These are phyloP conservation scores for Todiramphus chloris DNA, from an alignment of 2,113 vertebrate genomes.

Conservation along the genomic window DNA sequence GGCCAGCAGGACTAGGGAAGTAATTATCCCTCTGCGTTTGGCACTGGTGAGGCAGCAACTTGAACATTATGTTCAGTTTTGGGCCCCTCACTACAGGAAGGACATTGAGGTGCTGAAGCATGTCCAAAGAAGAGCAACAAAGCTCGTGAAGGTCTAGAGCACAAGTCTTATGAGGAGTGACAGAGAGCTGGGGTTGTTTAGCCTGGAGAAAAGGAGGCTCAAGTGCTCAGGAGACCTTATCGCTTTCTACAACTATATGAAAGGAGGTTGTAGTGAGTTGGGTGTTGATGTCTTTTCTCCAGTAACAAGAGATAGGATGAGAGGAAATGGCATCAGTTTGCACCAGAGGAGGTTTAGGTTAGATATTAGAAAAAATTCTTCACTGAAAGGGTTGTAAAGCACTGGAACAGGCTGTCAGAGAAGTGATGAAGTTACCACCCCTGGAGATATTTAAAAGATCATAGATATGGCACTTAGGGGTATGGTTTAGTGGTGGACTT, in stretches of 20 bases:
- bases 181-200: neutral
- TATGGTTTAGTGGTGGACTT: neutral
- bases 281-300: neutral
- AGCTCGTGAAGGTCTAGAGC: neutral
- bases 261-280: neutral
- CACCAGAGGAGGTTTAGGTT: neutral
- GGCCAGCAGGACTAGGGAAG: neutral
- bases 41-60: accelerated
- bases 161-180: neutral
- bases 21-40: accelerated
- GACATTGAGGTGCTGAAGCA: accelerated
- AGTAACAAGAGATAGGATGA: neutral
- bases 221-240: neutral
- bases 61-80: neutral
- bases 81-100: neutral
- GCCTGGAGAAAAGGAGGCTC: neutral
- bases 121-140: neutral
- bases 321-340: neutral
- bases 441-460: neutral
- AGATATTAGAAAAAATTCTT: neutral
- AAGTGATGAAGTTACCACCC: neutral
- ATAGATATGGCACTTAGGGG: neutral
- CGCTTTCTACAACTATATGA: neutral
- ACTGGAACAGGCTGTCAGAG: neutral
- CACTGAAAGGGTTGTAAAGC: neutral